Base-by-base conservation (phyloP, 2,797 vertebrate species). In the Morelia viridis region DNA sequence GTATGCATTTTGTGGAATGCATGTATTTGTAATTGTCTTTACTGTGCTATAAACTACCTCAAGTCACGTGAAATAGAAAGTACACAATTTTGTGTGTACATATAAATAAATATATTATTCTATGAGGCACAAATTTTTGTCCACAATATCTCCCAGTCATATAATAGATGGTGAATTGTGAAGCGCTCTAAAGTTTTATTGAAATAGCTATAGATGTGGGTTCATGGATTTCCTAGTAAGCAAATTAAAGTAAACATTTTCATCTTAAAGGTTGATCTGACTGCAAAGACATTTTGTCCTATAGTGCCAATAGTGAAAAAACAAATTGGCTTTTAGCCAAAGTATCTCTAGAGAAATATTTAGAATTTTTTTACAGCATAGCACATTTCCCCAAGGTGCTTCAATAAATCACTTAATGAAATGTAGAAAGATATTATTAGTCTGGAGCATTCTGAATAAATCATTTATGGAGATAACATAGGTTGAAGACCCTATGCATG, bases 371-470 rank as follows among this genome's bases (percentile, higher is more conserved):
- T 56, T 91, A 85, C 5, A 90, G 22, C 41, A 76, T 15, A 93
- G 91, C 26, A 50, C 93, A 92, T 68, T 90, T 92, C 41, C 24
- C 60, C 90, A 91, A 64, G 50, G 41, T 85, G 71, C 50, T 90
- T 93, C 86, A 71, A 89, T 85, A 94, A 94, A 94, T 89, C 87
- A 93, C 90, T 93, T 87, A 53, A 1, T 57, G 12, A 61, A 85
- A 58, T 1, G 2, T 60, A 93, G 86, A 90, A 80, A 93, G 90
- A 87, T 83, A 94, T 62, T 22, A 85, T 35, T 88, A 91, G 22
- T 90, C 58, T 90, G 62, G 62, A 71, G 57, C 91, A n/a, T 90
- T 94, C 56, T 91, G 90, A 95, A 95, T 68, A 76, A 87, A 93
- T 35, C 90, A 68, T 80, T 76, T 57, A 83, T 85, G 91, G 58